Conservation (phyloP, 2,888 invertebrate species). For the Gerris lacustris region DNA sequence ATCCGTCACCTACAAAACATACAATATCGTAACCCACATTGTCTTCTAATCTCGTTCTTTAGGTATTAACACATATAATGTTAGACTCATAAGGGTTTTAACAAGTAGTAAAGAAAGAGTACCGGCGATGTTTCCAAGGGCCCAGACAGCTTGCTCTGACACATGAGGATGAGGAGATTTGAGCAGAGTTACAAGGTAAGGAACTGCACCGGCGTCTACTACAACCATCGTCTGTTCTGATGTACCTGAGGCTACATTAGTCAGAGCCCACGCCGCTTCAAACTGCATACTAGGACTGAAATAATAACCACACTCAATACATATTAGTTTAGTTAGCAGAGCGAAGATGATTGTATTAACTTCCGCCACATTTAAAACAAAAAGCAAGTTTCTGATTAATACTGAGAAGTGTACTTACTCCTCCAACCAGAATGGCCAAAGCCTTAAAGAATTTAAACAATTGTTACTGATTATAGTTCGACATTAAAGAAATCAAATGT, state of each 20-base stretch:
- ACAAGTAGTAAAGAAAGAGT: not conserved
- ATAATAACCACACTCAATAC: slow-evolving; percentile 24
- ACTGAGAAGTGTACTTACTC: not conserved
- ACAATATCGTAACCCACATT: too few species aligned
- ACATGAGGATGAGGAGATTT: slow-evolving; percentile 53
- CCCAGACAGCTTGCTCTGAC: slow-evolving; percentile 93
- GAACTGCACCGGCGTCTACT: slow-evolving; percentile 73
- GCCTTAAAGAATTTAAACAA: too few species aligned
- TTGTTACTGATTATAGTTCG: too few species aligned
- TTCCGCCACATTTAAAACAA: not conserved
- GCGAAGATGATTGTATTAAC: slow-evolving; percentile 3
- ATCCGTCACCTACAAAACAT: slow-evolving; percentile 50
- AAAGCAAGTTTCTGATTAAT: not conserved
- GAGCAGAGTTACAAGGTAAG: slow-evolving; percentile 62
- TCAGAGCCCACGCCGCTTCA: slow-evolving; percentile 94
- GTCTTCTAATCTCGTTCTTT: too few species aligned
- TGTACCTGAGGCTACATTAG: slow-evolving; percentile 93
- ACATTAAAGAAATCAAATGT: too few species aligned
- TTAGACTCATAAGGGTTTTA: too few species aligned
- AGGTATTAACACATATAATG: too few species aligned
- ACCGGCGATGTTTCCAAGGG: slow-evolving; percentile 89
- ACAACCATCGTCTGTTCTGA: slow-evolving; percentile 81
- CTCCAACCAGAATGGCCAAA: too few species aligned
- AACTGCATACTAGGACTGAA: slow-evolving; percentile 67
- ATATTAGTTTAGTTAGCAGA: not conserved